Conservation (phyloP, 2,888 invertebrate species). For the Drosophila sordidula region DNA sequence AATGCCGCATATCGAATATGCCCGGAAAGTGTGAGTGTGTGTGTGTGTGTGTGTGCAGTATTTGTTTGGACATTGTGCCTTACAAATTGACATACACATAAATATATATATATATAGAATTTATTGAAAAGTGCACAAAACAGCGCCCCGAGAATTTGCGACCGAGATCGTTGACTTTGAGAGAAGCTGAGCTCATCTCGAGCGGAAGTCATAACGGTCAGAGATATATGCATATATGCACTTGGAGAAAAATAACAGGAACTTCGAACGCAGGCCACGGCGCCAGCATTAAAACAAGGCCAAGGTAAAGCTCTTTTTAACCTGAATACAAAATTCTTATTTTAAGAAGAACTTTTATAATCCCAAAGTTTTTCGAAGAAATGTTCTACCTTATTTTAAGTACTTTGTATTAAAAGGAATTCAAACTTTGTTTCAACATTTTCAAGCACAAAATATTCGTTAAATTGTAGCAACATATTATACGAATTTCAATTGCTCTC, state of each 20-base stretch:
- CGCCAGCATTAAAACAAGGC: too few species aligned
- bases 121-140: constrained; percentile 51
- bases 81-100: constrained; percentile 34
- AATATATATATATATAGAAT: not conserved
- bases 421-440: too few species aligned
- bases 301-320: too few species aligned
- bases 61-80: constrained; percentile 41
- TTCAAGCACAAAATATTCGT: too few species aligned
- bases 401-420: too few species aligned
- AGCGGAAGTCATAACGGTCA: constrained; percentile 77
- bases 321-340: too few species aligned
- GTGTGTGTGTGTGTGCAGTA: constrained; percentile 1
- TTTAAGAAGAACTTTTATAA: too few species aligned
- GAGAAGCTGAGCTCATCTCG: constrained; percentile 42
- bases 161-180: constrained; percentile 58
- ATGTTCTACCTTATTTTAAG: too few species aligned
- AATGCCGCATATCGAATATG: constrained; percentile 58
- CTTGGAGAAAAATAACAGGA: not conserved
- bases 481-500: too few species aligned
- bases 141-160: constrained; percentile 27
- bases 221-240: constrained; percentile 3
- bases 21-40: constrained; percentile 14
- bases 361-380: too few species aligned
- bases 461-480: too few species aligned
- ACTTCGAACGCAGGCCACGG: too few species aligned